phyloP scores from a whole-genome alignment of 1,140 invertebrate genomes.

The Pogonognathellus flavescens region DNA sequence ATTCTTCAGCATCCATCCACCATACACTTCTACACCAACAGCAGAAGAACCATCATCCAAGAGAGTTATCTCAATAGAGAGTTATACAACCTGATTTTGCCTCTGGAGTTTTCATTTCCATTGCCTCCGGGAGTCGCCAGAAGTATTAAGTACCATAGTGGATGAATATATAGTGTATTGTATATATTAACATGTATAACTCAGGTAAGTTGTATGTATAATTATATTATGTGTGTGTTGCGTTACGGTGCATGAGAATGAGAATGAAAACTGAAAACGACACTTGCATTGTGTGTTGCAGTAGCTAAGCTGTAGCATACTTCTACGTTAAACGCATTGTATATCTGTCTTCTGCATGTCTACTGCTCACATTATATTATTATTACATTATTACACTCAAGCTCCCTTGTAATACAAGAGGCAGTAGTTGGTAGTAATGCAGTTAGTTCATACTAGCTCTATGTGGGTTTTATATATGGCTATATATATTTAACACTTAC shows the following conservation, averaged over 20 bases:
- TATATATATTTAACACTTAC: no score
- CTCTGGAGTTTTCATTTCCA: conserved; percentile 48
- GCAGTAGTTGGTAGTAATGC: neutral
- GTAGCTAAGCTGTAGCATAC: neutral
- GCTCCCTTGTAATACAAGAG: neutral
- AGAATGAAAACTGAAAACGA: conserved; percentile 50
- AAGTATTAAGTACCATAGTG: no score
- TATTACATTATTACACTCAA: neutral
- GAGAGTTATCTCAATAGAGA: neutral
- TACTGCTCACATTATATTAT: neutral
- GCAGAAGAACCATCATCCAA: conserved; percentile 3
- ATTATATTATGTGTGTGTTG: neutral
- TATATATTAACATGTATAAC: no score
- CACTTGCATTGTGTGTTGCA: conserved; percentile 13
- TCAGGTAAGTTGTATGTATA: no score
- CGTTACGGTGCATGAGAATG: conserved; percentile 44
- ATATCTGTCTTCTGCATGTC: no score
- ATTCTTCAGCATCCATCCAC: conserved; percentile 15
- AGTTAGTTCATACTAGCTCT: no score
- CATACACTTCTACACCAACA: no score
- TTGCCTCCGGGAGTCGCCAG: conserved; percentile 32
- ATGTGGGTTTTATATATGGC: no score
- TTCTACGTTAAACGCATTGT: no score
- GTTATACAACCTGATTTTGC: conserved; percentile 39
- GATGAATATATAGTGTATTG: no score